Base-by-base conservation (phyloP, 2,113 vertebrate species). In the Serilophus lunatus region DNA sequence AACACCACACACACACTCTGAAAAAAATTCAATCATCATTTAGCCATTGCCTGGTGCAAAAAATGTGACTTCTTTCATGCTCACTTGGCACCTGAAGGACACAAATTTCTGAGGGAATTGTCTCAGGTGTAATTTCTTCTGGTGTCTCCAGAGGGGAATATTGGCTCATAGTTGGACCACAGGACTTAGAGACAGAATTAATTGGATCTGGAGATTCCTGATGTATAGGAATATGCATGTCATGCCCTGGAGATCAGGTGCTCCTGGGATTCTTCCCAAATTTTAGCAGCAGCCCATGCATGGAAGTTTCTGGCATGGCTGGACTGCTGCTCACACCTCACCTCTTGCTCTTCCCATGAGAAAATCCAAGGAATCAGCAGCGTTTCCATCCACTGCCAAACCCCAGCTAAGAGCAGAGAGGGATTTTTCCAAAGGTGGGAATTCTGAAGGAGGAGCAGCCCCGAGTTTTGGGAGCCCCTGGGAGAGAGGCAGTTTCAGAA, bases 61-160 rank as follows among this genome's bases (percentile, higher is more conserved):
- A 91, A 86, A 31, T 40, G 23, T 19, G 31, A 33, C 40, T 53
- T 59, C 54, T 56, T 88, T 88, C 63, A 71, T 31, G 88, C 33
- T 83, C 36, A 65, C 25, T 38, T 66, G 61, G 26, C 35, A 65
- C 33, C 60, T 71, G 42, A 77, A 74, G 85, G 60, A 57, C 65
- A 38, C 45, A 40, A 70, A 40, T 51, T 83, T 13, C 72, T 24
- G 31, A 33, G 36, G 22, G 12, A 60, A 12, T 8, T 36, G 19
- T 12, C 63, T 51, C 26, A 20, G 17, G 60, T 83, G 69, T 45
- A 86, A 7, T 91, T 84, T 80, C 77, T 82, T 6, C 28, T 40
- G 65, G 31, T 50, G 78, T 84, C 82, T 93, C 88, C 88, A 88
- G 78, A 94, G 74, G 70, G 82, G 60, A 94, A 89, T 66, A 26